These are phyloP conservation scores for Cyphomyrmex costatus DNA, from an alignment of 1,140 invertebrate species.

Conservation along the genomic window DNA sequence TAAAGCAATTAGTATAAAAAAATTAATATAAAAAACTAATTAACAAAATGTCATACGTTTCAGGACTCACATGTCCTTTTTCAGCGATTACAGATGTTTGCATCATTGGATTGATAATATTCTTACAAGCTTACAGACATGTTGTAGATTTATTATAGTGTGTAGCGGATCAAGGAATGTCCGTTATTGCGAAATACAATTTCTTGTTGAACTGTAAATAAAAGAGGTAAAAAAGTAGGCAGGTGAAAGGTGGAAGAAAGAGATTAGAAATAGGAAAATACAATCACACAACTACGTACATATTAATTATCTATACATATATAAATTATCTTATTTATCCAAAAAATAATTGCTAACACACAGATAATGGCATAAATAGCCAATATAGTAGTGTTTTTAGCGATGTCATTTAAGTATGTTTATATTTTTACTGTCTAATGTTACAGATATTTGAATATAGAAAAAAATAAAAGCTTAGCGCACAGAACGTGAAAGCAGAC, in stretches of 20 bases:
- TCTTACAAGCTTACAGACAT: too few relatives aligned
- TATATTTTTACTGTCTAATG: conserved; percentile 44
- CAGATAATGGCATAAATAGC: not conserved
- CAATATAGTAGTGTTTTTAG: not conserved
- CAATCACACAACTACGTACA: not conserved
- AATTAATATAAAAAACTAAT: too few relatives aligned
- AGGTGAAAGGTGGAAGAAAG: conserved; percentile 7
- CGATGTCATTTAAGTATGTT: not conserved
- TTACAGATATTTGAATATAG: conserved; percentile 68
- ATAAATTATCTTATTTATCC: not conserved
- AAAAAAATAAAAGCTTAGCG: conserved; percentile 48
- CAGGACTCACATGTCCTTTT: too few relatives aligned
- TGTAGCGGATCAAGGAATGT: conserved; percentile 3
- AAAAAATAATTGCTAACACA: not conserved
- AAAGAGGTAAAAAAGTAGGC: conserved; percentile 1
- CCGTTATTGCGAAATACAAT: conserved; percentile 18
- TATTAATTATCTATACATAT: not conserved
- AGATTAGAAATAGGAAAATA: conserved; percentile 22
- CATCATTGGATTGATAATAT: too few relatives aligned
- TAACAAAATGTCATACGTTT: too few relatives aligned
- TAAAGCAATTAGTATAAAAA: too few relatives aligned
- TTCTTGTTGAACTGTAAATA: conserved; percentile 27
- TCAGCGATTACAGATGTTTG: too few relatives aligned
- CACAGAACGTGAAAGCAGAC: conserved; percentile 61
- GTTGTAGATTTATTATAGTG: not conserved